Percentiles rank a stretch among this genome's conserved stretches.
Evolutionary conservation across 2,888 invertebrate genomes (phyloP).

Genomic region (Acleris holmiana): DNA sequence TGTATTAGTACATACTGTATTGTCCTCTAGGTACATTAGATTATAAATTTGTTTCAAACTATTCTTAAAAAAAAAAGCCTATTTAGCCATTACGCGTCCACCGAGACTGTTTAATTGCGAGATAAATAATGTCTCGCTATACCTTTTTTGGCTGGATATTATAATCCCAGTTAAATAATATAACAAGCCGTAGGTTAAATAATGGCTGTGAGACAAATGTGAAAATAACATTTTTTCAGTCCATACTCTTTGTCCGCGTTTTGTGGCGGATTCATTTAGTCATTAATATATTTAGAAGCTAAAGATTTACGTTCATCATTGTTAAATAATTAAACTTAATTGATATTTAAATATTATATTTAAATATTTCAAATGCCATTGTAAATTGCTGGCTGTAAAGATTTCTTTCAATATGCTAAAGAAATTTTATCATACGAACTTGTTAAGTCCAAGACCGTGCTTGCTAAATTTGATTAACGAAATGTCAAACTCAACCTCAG

Average conservation of each 20-base stretch:
- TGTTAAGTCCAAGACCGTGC: no score
- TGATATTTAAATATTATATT: neutral
- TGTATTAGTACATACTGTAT: no score
- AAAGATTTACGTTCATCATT: constrained; percentile 7
- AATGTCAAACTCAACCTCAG: no score
- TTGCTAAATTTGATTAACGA: no score
- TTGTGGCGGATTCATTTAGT: constrained; percentile 38
- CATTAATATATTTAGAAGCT: constrained; percentile 21
- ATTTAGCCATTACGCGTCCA: no score
- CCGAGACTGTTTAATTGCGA: no score
- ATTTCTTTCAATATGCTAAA: no score
- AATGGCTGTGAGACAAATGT: constrained; percentile 79
- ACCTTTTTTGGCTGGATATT: constrained; percentile 9
- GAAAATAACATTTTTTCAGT: constrained; percentile 61
- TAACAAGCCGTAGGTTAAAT: constrained; percentile 62
- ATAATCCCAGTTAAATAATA: constrained; percentile 19
- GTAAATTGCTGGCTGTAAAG: neutral
- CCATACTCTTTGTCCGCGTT: constrained; percentile 50
- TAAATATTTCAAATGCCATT: neutral
- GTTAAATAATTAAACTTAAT: constrained; percentile 8
- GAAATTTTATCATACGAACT: no score
- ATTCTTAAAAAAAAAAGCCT: no score
- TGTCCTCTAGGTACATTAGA: no score
- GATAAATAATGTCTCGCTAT: neutral
- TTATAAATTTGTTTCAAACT: no score